A percentile compares a stretch with the other conserved stretches of the same genome.
phyloP scores from a whole-genome alignment of 1,140 invertebrate genomes.

The Lanistes nyassanus region DNA sequence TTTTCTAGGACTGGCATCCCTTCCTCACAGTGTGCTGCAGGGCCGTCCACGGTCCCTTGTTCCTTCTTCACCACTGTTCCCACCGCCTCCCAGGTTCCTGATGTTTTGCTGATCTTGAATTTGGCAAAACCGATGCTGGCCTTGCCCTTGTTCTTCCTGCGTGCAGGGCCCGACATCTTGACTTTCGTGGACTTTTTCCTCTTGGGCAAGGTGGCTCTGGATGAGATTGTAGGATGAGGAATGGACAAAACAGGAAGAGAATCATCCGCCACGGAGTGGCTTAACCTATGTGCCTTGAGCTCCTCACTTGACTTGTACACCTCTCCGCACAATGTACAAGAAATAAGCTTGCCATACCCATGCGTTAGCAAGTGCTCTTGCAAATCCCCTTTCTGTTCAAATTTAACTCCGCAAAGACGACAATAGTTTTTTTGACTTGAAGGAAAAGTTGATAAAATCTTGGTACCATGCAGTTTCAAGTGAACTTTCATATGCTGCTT shows the following conservation, averaged over 20 bases:
- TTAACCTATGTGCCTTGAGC: slow-evolving; percentile 46
- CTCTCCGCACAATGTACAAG: slow-evolving; percentile 55
- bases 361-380: slow-evolving; percentile 31
- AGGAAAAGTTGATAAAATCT: slow-evolving; percentile 20
- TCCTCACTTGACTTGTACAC: slow-evolving; percentile 47
- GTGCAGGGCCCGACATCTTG: too few species aligned
- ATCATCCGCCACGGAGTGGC: slow-evolving; percentile 32
- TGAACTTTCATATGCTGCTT: slow-evolving; percentile 60
- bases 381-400: slow-evolving; percentile 43
- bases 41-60: neutral
- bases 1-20: slow-evolving; percentile 12
- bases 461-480: neutral
- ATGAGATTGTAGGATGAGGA: slow-evolving; percentile 4
- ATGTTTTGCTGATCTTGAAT: slow-evolving; percentile 18
- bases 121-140: slow-evolving; percentile 26
- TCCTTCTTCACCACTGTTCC: slow-evolving; percentile 6
- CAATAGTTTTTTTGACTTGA: slow-evolving; percentile 44
- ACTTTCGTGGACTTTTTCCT: too few species aligned
- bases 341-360: slow-evolving; percentile 39
- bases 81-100: slow-evolving; percentile 8
- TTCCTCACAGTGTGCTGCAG: slow-evolving; percentile 3
- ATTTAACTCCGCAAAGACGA: slow-evolving; percentile 48
- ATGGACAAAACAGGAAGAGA: slow-evolving; percentile 13
- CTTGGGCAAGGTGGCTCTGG: too few species aligned
- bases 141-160: too few species aligned